Conservation (phyloP, 2,797 vertebrate species). For the Morus bassanus region DNA sequence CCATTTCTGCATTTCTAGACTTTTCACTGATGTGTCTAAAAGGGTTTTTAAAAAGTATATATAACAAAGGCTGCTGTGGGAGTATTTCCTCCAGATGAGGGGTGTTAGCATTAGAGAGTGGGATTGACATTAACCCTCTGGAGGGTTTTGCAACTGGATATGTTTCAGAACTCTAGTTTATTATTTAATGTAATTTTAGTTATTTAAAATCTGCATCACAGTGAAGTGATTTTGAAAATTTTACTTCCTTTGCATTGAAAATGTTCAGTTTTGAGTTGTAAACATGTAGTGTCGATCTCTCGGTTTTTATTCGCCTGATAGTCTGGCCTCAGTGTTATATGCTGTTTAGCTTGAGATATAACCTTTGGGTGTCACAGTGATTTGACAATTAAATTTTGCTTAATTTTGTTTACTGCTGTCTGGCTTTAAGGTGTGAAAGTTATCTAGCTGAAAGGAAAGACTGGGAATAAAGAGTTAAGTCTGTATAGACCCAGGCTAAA, state of each 20-base stretch:
- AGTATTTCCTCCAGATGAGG: background rate
- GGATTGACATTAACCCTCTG: background rate
- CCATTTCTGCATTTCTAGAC: background rate
- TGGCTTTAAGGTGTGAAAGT: background rate
- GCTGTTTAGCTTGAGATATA: background rate
- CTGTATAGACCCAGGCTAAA: background rate
- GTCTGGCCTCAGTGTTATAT: background rate
- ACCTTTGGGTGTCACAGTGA: background rate
- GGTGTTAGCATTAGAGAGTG: background rate
- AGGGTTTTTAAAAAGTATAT: background rate
- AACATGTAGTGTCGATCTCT: accelerated
- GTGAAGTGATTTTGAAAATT: background rate
- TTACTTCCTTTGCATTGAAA: background rate
- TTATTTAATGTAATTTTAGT: background rate
- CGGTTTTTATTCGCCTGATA: background rate
- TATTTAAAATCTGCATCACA: background rate
- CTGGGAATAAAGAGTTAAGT: background rate
- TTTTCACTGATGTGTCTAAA: background rate
- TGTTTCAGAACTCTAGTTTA: background rate
- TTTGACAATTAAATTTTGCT: background rate
- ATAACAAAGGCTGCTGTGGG: background rate
- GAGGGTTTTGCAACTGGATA: background rate
- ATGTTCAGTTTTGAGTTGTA: background rate
- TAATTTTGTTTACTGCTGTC: background rate
- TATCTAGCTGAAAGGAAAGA: background rate